These are phyloP conservation scores for Galerucella nymphaeae DNA, from an alignment of 2,888 invertebrate species.

Conservation along the genomic window DNA sequence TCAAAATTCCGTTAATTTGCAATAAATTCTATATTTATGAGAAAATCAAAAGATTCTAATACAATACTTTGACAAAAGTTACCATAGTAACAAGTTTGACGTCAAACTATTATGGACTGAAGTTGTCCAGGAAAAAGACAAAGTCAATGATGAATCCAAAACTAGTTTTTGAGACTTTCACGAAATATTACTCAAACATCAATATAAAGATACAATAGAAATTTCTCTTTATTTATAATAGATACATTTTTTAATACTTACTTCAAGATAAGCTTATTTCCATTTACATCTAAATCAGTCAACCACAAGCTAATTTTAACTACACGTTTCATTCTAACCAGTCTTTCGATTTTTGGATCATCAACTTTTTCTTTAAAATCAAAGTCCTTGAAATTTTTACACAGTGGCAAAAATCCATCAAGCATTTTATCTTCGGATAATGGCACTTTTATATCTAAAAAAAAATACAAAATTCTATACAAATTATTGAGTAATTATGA, in stretches of 20 bases:
- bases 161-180: too few relatives aligned
- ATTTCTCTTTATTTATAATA: background rate
- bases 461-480: slow-evolving; percentile 23
- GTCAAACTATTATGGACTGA: too few relatives aligned
- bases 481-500: background rate
- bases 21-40: too few relatives aligned
- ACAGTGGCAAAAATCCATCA: slow-evolving; percentile 82
- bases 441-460: slow-evolving; percentile 72
- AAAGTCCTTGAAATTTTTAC: slow-evolving; percentile 70
- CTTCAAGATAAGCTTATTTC: slow-evolving; percentile 60
- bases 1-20: too few relatives aligned
- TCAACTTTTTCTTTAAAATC: slow-evolving; percentile 66
- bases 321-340: slow-evolving; percentile 67
- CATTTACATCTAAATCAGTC: slow-evolving; percentile 65
- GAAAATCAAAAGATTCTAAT: too few relatives aligned
- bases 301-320: slow-evolving; percentile 67
- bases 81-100: too few relatives aligned
- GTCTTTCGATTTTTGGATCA: slow-evolving; percentile 63
- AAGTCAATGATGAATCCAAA: too few relatives aligned
- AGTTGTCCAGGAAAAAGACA: too few relatives aligned
- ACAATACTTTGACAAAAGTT: too few relatives aligned
- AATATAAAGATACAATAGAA: too few relatives aligned
- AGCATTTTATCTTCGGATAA: slow-evolving; percentile 84
- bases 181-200: too few relatives aligned
- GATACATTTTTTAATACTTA: slow-evolving; percentile 43